Evolutionary conservation across 2,888 invertebrate genomes (phyloP).

Genomic region (Deilephila elpenor): DNA sequence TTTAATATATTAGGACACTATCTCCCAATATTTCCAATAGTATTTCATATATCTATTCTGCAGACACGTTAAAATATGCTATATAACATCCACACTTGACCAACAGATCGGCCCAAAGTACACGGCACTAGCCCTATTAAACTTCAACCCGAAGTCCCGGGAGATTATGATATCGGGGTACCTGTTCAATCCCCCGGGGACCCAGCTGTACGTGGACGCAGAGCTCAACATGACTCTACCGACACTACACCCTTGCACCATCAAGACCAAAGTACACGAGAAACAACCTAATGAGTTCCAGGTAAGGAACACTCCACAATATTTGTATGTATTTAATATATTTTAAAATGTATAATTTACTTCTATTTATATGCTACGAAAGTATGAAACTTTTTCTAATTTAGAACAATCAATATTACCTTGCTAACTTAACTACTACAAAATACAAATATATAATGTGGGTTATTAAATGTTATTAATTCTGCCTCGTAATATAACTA

Average conservation of each 20-base stretch:
- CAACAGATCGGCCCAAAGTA: slow-evolving; percentile 75
- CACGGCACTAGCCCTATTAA: slow-evolving; percentile 66
- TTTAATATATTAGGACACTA: too few species aligned
- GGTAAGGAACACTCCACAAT: slow-evolving; percentile 67
- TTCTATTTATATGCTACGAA: too few species aligned
- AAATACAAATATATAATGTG: too few species aligned
- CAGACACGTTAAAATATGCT: too few species aligned
- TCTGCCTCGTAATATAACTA: too few species aligned
- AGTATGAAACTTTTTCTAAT: too few species aligned
- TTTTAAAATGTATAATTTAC: background rate
- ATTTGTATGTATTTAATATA: background rate
- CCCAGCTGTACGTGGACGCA: slow-evolving; percentile 87
- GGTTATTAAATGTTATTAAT: too few species aligned
- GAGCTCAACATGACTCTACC: slow-evolving; percentile 90
- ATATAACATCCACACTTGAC: background rate
- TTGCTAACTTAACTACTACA: too few species aligned
- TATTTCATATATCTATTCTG: too few species aligned
- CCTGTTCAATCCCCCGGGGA: slow-evolving; percentile 87
- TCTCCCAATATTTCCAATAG: too few species aligned
- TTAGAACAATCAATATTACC: too few species aligned
- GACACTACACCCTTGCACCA: slow-evolving; percentile 88
- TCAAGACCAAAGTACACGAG: slow-evolving; percentile 87
- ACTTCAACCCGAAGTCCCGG: slow-evolving; percentile 75
- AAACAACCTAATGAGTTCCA: slow-evolving; percentile 88
- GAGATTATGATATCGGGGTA: slow-evolving; percentile 73